Conservation (phyloP, 2,797 vertebrate species). For the Heterohyrax brucei region DNA sequence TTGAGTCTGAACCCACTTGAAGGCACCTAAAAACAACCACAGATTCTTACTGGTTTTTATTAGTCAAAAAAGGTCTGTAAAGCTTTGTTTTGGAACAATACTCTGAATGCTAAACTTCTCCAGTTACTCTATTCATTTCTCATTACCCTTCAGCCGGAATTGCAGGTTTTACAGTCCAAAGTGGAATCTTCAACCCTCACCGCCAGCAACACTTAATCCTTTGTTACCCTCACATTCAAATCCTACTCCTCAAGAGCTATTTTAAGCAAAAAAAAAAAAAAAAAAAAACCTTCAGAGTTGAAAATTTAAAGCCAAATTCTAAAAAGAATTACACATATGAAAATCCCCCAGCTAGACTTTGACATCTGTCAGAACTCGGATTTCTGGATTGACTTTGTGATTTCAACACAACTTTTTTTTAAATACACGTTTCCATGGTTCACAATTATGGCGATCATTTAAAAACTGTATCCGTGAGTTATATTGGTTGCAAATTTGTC, state of each 20-base stretch:
- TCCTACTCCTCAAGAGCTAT: slow-evolving; percentile 61
- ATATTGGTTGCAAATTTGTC: background rate
- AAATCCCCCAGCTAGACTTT: slow-evolving; percentile 72
- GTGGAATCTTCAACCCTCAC: slow-evolving; percentile 29
- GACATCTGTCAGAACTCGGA: slow-evolving; percentile 48
- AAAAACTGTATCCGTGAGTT: slow-evolving; percentile 20
- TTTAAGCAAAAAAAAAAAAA: slow-evolving; percentile 74
- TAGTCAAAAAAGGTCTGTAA: background rate
- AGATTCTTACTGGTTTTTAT: slow-evolving; percentile 63
- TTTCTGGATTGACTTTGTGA: slow-evolving; percentile 69
- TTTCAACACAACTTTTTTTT: slow-evolving; percentile 77
- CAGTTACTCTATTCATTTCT: slow-evolving; percentile 63
- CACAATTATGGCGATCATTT: slow-evolving; percentile 29
- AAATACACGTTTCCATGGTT: slow-evolving; percentile 16
- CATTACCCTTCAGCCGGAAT: slow-evolving; percentile 61
- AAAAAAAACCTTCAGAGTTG: slow-evolving; percentile 66
- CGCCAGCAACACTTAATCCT: slow-evolving; percentile 69
- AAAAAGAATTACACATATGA: slow-evolving; percentile 70
- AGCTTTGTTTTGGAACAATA: slow-evolving; percentile 26
- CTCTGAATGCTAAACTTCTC: slow-evolving; percentile 47
- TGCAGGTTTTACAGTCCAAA: slow-evolving; percentile 60
- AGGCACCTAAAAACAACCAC: background rate
- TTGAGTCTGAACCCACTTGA: no score
- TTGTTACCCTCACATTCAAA: slow-evolving; percentile 5
- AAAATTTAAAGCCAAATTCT: slow-evolving; percentile 75